phyloP scores from a whole-genome alignment of 2,888 invertebrate genomes.

The Stenichneumon culpator region DNA sequence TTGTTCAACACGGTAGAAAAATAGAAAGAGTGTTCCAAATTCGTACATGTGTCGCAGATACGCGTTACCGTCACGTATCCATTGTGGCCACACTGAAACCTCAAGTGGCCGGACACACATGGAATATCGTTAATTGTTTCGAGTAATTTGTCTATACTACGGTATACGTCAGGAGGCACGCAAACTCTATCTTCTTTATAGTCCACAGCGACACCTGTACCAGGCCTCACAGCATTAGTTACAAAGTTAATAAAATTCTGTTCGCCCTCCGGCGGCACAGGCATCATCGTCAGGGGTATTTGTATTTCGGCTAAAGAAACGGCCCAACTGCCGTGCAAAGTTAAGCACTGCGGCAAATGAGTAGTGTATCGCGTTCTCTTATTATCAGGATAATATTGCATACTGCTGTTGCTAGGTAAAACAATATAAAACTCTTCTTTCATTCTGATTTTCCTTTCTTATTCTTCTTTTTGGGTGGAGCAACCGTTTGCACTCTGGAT shows the following conservation, averaged over 20 bases:
- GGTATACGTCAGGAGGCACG: not conserved
- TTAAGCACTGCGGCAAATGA: no score
- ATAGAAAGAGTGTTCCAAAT: no score
- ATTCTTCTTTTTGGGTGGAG: no score
- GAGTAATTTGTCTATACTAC: not conserved
- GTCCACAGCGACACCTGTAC: not conserved
- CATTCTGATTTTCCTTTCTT: no score
- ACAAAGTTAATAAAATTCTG: not conserved
- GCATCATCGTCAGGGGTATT: not conserved
- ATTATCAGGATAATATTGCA: no score
- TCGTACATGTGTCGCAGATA: no score
- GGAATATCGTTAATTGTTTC: conserved; percentile 6
- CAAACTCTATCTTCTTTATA: not conserved
- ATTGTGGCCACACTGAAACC: not conserved
- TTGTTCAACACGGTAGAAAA: no score
- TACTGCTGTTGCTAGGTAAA: no score
- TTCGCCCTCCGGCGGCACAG: conserved; percentile 21
- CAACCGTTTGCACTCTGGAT: no score
- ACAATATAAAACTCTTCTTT: no score
- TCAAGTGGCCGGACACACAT: not conserved
- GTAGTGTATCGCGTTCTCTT: no score
- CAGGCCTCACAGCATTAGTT: not conserved
- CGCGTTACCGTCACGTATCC: no score
- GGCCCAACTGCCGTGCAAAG: conserved; percentile 24
- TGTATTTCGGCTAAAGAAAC: conserved; percentile 46